Conservation (phyloP, 64 coral and sea anemone genomes). For the Montipora cactus region DNA sequence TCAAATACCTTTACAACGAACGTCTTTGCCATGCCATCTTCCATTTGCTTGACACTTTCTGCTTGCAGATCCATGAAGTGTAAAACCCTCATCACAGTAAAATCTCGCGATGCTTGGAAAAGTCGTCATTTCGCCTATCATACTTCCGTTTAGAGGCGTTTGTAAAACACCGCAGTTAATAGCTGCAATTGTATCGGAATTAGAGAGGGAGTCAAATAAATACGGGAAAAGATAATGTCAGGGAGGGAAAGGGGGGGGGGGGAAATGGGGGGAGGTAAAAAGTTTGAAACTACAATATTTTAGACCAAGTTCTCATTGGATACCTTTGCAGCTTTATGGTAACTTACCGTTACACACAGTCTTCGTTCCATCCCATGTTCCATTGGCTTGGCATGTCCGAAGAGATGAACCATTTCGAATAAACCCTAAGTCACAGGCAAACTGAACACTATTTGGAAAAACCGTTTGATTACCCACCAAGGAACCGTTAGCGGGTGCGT, state of each 20-base stretch:
- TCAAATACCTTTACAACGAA: slow-evolving; percentile 48
- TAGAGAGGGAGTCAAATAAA: no score
- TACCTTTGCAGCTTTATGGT: not conserved
- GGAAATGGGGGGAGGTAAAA: no score
- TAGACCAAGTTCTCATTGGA: no score
- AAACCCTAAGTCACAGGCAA: slow-evolving; percentile 75
- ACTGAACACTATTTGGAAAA: slow-evolving; percentile 68
- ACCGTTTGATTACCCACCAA: slow-evolving; percentile 16
- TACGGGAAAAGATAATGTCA: no score
- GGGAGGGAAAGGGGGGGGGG: no score
- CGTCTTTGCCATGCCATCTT: slow-evolving; percentile 47
- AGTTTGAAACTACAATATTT: no score
- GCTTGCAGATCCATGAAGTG: slow-evolving; percentile 6
- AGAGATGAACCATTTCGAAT: slow-evolving; percentile 42
- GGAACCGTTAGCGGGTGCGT: slow-evolving; percentile 51
- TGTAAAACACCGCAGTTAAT: slow-evolving; percentile 55
- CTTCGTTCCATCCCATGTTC: slow-evolving; percentile 51
- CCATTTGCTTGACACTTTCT: slow-evolving; percentile 61
- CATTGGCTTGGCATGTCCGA: slow-evolving; percentile 51
- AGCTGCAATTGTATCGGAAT: not conserved
- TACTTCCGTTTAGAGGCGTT: slow-evolving; percentile 30
- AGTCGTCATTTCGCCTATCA: slow-evolving; percentile 28
- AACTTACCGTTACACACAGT: slow-evolving; percentile 57
- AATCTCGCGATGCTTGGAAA: slow-evolving; percentile 21
- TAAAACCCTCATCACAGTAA: slow-evolving; percentile 42